A percentile compares a stretch with the other conserved stretches of the same genome.
These are phyloP conservation scores for Limosa lapponica DNA, from an alignment of 2,797 vertebrate genomes.

Conservation along the genomic window DNA sequence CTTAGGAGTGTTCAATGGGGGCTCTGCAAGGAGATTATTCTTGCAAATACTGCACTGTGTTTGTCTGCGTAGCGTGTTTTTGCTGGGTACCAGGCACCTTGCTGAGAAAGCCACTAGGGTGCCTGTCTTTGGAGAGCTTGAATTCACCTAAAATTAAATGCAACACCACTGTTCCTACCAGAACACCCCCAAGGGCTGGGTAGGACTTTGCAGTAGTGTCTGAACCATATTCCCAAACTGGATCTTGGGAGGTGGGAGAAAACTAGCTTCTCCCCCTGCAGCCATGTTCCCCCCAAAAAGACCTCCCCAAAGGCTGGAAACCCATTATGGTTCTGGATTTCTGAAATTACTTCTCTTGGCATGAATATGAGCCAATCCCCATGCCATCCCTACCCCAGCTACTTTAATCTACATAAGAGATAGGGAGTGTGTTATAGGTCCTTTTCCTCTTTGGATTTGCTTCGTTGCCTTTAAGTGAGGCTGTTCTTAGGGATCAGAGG, in stretches of 20 bases:
- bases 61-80: not conserved
- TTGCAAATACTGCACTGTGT: not conserved
- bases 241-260: not conserved
- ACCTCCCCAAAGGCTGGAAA: not conserved
- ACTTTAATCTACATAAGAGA: not conserved
- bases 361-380: not conserved
- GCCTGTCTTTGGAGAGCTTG: not conserved
- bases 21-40: not conserved
- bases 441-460: not conserved
- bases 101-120: not conserved
- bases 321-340: not conserved
- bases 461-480: not conserved
- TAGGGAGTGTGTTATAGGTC: not conserved
- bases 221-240: not conserved
- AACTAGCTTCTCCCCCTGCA: not conserved
- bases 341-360: not conserved
- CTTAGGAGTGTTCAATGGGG: not conserved
- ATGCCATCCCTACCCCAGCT: not conserved
- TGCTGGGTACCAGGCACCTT: not conserved
- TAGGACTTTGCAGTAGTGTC: not conserved
- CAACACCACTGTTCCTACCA: not conserved
- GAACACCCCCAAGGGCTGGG: not conserved
- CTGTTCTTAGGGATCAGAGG: not conserved
- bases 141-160: not conserved
- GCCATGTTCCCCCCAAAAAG: not conserved